Evolutionary conservation across 2,113 vertebrate species (phyloP).

Genomic region (Phalacrocorax aristotelis): DNA sequence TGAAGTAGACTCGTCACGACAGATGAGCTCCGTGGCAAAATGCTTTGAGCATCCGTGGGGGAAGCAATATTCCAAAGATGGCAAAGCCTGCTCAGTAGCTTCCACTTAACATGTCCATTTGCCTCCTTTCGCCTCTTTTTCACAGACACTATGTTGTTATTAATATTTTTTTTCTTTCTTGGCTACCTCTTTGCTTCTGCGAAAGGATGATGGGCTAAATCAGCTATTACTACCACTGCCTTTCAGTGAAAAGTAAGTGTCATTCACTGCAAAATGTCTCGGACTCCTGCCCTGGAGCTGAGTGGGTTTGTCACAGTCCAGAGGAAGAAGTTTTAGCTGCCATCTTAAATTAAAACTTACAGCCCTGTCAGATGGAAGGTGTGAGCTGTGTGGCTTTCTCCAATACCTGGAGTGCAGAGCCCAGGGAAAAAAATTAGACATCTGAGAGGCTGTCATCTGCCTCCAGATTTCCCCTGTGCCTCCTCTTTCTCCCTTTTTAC

Average conservation of each 20-base stretch:
- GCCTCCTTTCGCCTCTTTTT: background rate
- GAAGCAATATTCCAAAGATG: background rate
- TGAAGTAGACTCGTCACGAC: background rate
- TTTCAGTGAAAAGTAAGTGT: background rate
- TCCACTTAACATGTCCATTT: background rate
- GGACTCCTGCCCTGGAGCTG: background rate
- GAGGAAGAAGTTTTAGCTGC: background rate
- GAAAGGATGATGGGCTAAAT: background rate
- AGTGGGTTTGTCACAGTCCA: background rate
- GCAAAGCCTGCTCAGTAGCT: background rate
- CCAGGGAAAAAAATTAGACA: background rate
- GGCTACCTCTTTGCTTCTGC: background rate
- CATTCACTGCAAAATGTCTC: background rate
- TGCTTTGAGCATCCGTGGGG: background rate
- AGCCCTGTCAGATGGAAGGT: background rate
- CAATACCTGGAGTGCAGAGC: background rate
- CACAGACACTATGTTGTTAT: background rate
- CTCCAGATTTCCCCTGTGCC: background rate
- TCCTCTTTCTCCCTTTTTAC: background rate
- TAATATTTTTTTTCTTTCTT: background rate
- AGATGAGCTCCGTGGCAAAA: background rate
- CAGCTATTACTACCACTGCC: background rate
- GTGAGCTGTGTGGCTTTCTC: background rate
- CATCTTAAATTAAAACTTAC: background rate
- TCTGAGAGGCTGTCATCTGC: rapidly evolving